Percentiles rank a stretch among this genome's conserved stretches.
These are phyloP conservation scores for Indicator indicator DNA, from an alignment of 2,113 vertebrate species.

Conservation along the genomic window DNA sequence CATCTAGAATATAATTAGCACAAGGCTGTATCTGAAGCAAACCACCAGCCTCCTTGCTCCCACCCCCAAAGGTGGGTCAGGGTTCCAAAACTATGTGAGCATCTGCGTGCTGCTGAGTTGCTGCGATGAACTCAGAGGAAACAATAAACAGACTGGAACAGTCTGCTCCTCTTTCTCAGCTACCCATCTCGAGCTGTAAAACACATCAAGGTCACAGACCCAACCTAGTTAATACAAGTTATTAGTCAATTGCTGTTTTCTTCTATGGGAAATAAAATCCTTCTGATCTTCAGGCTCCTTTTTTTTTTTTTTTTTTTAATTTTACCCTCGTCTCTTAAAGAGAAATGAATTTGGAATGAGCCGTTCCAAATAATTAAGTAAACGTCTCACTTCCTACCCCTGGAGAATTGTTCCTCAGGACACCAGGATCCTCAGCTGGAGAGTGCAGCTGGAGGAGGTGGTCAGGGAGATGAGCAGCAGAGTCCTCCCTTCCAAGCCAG, in stretches of 20 bases:
- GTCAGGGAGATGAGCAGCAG: neutral
- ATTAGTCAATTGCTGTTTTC: slow-evolving; percentile 54
- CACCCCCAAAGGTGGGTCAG: slow-evolving; percentile 15
- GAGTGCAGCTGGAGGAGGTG: neutral
- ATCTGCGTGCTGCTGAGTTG: fast-evolving
- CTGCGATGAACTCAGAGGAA: neutral
- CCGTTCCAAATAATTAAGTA: slow-evolving; percentile 67
- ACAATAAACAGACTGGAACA: slow-evolving; percentile 31
- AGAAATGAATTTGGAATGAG: slow-evolving; percentile 63
- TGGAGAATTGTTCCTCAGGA: slow-evolving; percentile 60
- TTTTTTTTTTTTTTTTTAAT: neutral
- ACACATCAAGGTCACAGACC: slow-evolving; percentile 59
- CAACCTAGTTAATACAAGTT: slow-evolving; percentile 62
- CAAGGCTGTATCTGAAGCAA: neutral
- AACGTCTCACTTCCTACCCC: slow-evolving; percentile 60
- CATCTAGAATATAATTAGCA: neutral
- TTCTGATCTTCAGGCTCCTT: neutral
- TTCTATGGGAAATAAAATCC: slow-evolving; percentile 31
- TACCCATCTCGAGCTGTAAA: neutral
- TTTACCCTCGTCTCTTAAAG: slow-evolving; percentile 48
- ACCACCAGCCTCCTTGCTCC: neutral
- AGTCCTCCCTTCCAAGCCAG: neutral
- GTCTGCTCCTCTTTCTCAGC: slow-evolving; percentile 21
- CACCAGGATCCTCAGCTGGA: neutral
- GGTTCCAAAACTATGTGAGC: neutral